Evolutionary conservation across 2,888 invertebrate species (phyloP).

Genomic region (Cryptocheilus praepositus): DNA sequence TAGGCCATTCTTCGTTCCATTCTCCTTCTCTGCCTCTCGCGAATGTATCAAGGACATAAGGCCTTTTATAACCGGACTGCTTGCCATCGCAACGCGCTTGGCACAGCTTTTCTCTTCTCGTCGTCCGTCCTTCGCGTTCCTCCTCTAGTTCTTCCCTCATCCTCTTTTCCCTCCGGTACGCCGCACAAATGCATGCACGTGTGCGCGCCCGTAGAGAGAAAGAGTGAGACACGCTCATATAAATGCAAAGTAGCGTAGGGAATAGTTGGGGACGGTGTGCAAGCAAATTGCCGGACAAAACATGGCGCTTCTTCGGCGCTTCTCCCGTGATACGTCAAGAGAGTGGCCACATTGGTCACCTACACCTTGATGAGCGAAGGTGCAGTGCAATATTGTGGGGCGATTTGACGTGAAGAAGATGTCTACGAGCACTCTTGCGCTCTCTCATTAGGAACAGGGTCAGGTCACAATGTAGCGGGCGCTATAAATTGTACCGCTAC

Average conservation of each 20-base stretch:
- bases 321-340: not conserved
- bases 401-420: too few species aligned
- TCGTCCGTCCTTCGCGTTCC: constrained; percentile 9
- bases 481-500: too few species aligned
- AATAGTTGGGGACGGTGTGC: constrained; percentile 27
- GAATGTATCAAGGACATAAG: constrained; percentile 22
- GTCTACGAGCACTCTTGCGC: too few species aligned
- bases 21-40: not conserved
- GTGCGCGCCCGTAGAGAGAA: constrained; percentile 24
- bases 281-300: constrained; percentile 42
- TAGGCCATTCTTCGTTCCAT: not conserved
- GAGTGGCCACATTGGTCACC: too few species aligned
- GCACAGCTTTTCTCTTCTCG: constrained; percentile 9
- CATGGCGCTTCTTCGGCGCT: constrained; percentile 16
- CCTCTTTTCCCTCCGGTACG: not conserved
- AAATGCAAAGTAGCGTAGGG: constrained; percentile 58
- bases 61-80: constrained; percentile 23
- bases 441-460: too few species aligned
- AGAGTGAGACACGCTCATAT: constrained; percentile 46
- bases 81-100: constrained; percentile 1
- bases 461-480: too few species aligned
- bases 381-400: too few species aligned
- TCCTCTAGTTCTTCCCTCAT: not conserved
- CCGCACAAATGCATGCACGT: constrained; percentile 29
- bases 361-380: too few species aligned